phyloP scores from a whole-genome alignment of 1,140 invertebrate genomes.

The Microplitis demolitor region DNA sequence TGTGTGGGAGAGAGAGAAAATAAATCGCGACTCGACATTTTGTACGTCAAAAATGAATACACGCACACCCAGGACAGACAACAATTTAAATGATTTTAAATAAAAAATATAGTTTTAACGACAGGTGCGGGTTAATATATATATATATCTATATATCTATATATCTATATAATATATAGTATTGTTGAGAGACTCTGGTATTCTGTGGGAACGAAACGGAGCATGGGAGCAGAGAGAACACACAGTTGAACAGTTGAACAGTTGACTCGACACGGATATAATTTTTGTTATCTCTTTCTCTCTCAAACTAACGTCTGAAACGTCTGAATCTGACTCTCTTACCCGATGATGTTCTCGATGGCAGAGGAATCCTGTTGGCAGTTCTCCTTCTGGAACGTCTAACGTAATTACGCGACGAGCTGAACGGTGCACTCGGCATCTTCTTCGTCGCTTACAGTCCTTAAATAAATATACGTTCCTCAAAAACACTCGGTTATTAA shows the following conservation, averaged over 20 bases:
- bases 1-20: conserved; percentile 23
- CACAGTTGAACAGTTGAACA: conserved; percentile 17
- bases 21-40: background rate
- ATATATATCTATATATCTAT: too few relatives aligned
- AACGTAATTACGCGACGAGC: conserved; percentile 83
- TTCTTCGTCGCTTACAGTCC: conserved; percentile 51
- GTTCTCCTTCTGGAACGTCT: conserved; percentile 84
- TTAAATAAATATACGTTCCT: conserved; percentile 27
- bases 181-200: too few relatives aligned
- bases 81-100: background rate
- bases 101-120: background rate
- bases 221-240: background rate
- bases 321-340: conserved; percentile 45
- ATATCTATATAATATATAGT: too few relatives aligned
- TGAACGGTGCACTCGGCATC: conserved; percentile 90
- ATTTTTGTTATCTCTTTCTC: background rate
- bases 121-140: background rate
- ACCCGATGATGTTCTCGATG: conserved; percentile 76
- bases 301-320: too few relatives aligned
- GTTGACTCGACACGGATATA: conserved; percentile 10
- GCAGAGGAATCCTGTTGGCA: conserved; percentile 79
- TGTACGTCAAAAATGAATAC: background rate
- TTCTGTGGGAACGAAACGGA: background rate
- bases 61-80: too few relatives aligned
- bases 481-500: conserved; percentile 14